Evolutionary conservation across 2,797 vertebrate genomes (phyloP), one percentile per base, ranked within the genome.

Genomic region (Cottoperca gobio): DNA sequence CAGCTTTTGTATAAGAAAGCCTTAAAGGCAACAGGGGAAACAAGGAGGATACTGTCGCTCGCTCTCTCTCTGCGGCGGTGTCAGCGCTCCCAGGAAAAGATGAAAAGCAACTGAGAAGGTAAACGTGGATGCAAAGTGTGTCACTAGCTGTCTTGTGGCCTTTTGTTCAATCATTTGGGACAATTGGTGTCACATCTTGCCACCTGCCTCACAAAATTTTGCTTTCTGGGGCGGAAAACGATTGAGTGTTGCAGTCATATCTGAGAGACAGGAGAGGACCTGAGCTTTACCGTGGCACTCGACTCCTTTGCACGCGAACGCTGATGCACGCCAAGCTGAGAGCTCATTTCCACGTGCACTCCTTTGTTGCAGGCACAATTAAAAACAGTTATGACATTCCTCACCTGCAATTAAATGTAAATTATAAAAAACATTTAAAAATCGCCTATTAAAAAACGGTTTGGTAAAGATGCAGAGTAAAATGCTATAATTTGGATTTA

Each of bases 1-100:
- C 80, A 72, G 82, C 85, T 75, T 89, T 89, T 88, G 84, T 79
- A 49, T 73, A 60, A 78, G 71, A 86, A 86, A 89, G 86, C 87
- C 87, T 89, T 76, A 23, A 89, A 91, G 82, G 81, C 81, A 86
- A 73, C 58, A 69, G 64, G 63, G 73, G 70, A 76, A 73, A 88
- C 71, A 74, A 81, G 74, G 83, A 81, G 65, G 78, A 76, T 79
- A 72, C 73, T 85, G 84, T 85, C 37, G 53, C 78, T 80, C 2
- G 57, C 55, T 45, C 68, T 62, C 52, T 77, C 39, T 82, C 76
- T 74, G 55, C 66, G 48, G 72, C 80, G 33, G 67, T 57, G 82
- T 83, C 76, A 72, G 9, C 12, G 77, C 82, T 86, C 77, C 46
- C 16, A 55, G 82, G 74, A 42, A 63, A 80, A 66, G 66, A 78